Conservation (phyloP, 2,113 vertebrate species). For the Lathamus discolor region DNA sequence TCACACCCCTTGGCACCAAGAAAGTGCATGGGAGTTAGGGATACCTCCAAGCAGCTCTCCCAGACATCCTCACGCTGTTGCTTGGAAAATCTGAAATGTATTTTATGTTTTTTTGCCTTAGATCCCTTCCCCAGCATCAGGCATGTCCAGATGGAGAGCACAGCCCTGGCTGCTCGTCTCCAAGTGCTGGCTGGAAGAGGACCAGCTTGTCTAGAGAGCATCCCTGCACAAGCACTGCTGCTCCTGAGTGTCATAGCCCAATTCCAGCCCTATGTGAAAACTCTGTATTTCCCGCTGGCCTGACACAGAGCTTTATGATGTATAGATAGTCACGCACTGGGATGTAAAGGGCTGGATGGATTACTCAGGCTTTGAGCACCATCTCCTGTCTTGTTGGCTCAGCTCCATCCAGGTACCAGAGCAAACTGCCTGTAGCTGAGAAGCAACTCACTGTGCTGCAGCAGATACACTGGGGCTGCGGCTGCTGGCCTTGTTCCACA, state of each 20-base stretch:
- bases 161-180: not conserved
- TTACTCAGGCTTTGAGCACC: constrained; percentile 32
- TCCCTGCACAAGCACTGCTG: not conserved
- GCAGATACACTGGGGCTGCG: not conserved
- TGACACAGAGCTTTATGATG: not conserved
- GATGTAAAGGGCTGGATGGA: not conserved
- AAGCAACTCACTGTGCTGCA: not conserved
- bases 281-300: not conserved
- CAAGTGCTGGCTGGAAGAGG: not conserved
- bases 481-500: not conserved
- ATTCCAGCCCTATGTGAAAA: not conserved
- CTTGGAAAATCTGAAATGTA: not conserved
- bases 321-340: not conserved
- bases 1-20: not conserved
- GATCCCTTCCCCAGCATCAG: not conserved
- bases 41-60: not conserved
- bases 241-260: not conserved
- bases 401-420: not conserved
- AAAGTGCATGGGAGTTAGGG: not conserved
- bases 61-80: not conserved
- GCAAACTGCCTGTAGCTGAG: fast-evolving
- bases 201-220: fast-evolving
- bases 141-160: not conserved
- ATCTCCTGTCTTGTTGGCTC: constrained; percentile 45
- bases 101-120: not conserved